These are phyloP conservation scores for Mellivora capensis DNA, from an alignment of 2,113 vertebrate genomes.

Conservation along the genomic window DNA sequence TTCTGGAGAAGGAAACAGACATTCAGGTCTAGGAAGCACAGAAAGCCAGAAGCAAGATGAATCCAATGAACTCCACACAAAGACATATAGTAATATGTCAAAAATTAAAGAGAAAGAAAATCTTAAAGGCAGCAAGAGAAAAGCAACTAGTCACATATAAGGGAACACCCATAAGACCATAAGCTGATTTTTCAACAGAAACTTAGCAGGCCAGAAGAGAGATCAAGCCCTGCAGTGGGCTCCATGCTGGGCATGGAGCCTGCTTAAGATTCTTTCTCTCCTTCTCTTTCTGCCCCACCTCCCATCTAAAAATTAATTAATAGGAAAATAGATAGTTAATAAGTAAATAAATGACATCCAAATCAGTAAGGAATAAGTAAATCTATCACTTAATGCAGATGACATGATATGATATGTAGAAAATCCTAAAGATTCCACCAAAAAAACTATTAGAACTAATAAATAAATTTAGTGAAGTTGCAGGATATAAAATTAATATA, in stretches of 20 bases:
- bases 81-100: neutral
- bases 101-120: neutral
- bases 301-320: too few species aligned
- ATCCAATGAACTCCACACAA: neutral
- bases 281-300: too few species aligned
- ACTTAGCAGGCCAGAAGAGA: neutral
- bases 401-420: neutral
- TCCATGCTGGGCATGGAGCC: neutral
- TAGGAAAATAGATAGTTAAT: neutral
- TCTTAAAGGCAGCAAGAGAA: neutral
- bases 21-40: neutral
- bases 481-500: neutral
- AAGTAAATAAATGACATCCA: neutral
- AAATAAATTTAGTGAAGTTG: neutral
- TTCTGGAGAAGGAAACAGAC: neutral
- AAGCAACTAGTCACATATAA: neutral
- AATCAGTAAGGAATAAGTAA: neutral
- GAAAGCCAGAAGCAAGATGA: neutral
- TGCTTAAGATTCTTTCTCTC: too few species aligned
- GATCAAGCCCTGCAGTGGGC: too few species aligned
- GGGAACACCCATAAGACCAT: neutral
- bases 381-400: neutral
- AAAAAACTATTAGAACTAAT: neutral
- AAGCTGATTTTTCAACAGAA: neutral
- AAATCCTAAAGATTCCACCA: neutral